A percentile compares a stretch with the other conserved stretches of the same genome.
phyloP scores from a whole-genome alignment of 2,888 invertebrate species.

The Pristionchus mayeri region DNA sequence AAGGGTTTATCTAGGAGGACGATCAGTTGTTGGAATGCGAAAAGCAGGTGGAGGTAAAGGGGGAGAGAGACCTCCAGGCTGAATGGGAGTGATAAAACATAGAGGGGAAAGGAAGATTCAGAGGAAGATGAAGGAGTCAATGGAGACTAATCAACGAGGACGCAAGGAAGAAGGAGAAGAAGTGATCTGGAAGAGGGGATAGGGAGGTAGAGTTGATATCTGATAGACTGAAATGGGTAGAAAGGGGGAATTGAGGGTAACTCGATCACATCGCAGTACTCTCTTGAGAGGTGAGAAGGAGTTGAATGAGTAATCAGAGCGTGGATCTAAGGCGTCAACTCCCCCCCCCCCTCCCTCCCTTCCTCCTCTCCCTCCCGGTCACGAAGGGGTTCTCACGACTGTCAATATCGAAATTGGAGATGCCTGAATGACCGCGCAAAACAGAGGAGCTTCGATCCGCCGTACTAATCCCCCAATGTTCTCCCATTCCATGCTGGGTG shows the following conservation, averaged over 20 bases:
- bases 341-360: background rate
- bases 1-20: background rate
- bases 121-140: background rate
- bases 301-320: conserved; percentile 18
- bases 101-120: background rate
- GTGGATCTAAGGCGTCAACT: background rate
- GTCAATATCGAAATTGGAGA: background rate
- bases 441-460: background rate
- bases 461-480: background rate
- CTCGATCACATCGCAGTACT: background rate
- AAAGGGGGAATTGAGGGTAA: background rate
- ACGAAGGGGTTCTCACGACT: background rate
- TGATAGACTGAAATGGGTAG: background rate
- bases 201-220: background rate
- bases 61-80: background rate
- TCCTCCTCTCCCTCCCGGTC: background rate
- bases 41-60: background rate
- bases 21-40: conserved; percentile 4
- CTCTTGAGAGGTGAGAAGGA: conserved; percentile 26
- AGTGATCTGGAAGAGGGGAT: too few relatives aligned
- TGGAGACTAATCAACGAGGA: background rate
- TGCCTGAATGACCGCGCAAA: background rate
- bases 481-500: background rate
- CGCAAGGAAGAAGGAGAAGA: background rate
- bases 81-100: conserved; percentile 17